A percentile compares a stretch with the other conserved stretches of the same genome.
Conservation (phyloP, 2,888 invertebrate genomes). For the Malachius bipustulatus region DNA sequence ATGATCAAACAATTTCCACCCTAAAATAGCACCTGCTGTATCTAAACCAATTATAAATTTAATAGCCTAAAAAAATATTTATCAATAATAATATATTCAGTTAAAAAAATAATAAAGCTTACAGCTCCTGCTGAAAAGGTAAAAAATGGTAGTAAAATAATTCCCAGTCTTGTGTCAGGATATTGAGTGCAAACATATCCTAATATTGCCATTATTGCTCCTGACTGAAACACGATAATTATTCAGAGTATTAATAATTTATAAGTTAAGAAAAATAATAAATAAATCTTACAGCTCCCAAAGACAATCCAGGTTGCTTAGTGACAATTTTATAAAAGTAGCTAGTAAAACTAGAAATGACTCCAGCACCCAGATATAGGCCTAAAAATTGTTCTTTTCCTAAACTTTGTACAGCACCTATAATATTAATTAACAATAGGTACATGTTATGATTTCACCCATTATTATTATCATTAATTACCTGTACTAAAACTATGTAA, state of each 20-base stretch:
- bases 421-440: slow-evolving; percentile 5
- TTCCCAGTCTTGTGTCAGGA: slow-evolving; percentile 78
- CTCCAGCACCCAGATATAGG: slow-evolving; percentile 80
- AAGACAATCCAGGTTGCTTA: slow-evolving; percentile 61
- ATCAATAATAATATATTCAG: slow-evolving; percentile 2
- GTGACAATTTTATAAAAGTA: slow-evolving; percentile 64
- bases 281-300: slow-evolving; percentile 89
- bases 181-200: slow-evolving; percentile 77
- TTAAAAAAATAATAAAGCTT: slow-evolving; percentile 32
- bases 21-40: slow-evolving; percentile 64
- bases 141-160: slow-evolving; percentile 81
- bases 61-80: slow-evolving; percentile 53
- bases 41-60: slow-evolving; percentile 80
- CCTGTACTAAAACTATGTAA: slow-evolving; percentile 68
- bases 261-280: no score
- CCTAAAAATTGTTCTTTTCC: slow-evolving; percentile 89
- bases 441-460: neutral
- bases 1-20: slow-evolving; percentile 93
- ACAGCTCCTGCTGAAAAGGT: slow-evolving; percentile 80
- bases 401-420: slow-evolving; percentile 57
- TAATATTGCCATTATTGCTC: slow-evolving; percentile 85
- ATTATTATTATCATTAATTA: slow-evolving; percentile 22
- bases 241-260: slow-evolving; percentile 11
- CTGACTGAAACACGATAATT: slow-evolving; percentile 57
- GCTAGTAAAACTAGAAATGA: slow-evolving; percentile 76